Base-by-base conservation (phyloP, 2,113 vertebrate genomes). In the Anthoscopus minutus region DNA sequence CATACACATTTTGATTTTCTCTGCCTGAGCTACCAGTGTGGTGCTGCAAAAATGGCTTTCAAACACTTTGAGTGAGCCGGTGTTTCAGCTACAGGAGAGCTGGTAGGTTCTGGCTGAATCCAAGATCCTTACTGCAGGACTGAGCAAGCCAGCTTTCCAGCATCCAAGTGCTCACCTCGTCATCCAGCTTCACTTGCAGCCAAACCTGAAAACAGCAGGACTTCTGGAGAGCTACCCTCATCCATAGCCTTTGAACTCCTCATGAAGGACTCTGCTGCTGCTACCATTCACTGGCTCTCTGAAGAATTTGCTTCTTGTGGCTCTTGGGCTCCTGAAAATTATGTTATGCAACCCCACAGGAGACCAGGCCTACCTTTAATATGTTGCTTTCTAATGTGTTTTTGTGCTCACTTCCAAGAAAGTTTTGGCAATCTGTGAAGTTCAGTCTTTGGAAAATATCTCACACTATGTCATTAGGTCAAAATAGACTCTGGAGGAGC, bases 331-430 rank as follows among this genome's bases (percentile, higher is more conserved):
- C 37, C 10, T 19, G 18, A 86, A 77, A 90, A 82, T 50, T 0
- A 1, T 30, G 16, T 53, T 65, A 30, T 0, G 3, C 45, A 69
- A 66, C 15, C 40, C 38, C 42, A 44, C 11, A 76, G 53, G 35
- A 65, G 21, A n/a, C n/a, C 53, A 76, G 28, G 11, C 37, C 10
- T 58, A 20, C 33, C 38, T 90, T 77, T 73, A 69, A 30, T n/a
- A 37, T 5, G 20, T 42, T 61, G 38, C 70, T 91, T 94, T 89
- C 62, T 61, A 82, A 72, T 37, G 24, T 31, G 33, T 89, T 89
- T 64, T 80, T 80, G 35, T n/a, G 56, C 71, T 86, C 76, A 74
- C n/a, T 95, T 89, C 80, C 92, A 94, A 72, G 87, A 92, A 95
- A 70, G 38, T 56, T 94, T 81, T 82, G 74, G 86, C 85, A 96